Base-by-base conservation (phyloP, 2,888 invertebrate genomes). In the Philereme vetulata region DNA sequence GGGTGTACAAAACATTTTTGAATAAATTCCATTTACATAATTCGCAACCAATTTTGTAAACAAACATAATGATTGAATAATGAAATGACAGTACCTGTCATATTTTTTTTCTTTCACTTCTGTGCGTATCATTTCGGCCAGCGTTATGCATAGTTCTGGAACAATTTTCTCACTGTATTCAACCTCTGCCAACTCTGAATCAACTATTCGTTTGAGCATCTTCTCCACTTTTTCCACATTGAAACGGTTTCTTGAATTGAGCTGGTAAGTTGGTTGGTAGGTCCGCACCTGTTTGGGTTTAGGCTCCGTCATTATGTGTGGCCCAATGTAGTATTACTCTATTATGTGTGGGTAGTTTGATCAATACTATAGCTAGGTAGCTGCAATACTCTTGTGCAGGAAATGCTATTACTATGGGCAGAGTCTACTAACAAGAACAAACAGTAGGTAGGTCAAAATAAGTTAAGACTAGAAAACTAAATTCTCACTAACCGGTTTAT, bases 241-340 rank as follows among this genome's bases (percentile, higher is more conserved):
- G 76, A 96, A 96, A 3, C 93, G 93, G 68, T 93, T 94, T 59
- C 93, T 92, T 0, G 96, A 88, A 60, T 94, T 93, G 44, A 96
- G 77, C 71, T 94, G 94, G 76, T 94, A 96, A 0, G 94, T 94
- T 56, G 96, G 95, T 80, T 94, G 93, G 75, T 93, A 94, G 21
- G 74, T 85, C 60, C 90, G 81, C 40, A 88, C 81, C 91, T 90
- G 90, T 80, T 88, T 89, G 35, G 72, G 60, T 61, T 80, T 81
- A 10, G 54, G 70, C 59, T 86, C 85, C 58, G 85, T 77, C 87
- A 87, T 87, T 32, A 21, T 7, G 42, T 42, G 1, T 8, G 36
- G 8, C 6, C 5, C 5, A 36, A 8, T 6, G 8, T 36, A 36
- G 5, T 36, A 36, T 36, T 36, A 36, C 36, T 7, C 8, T 36